Percentiles rank a stretch among this genome's conserved stretches.
Conservation (phyloP, 2,797 vertebrate species). For the Xiphophorus birchmanni region DNA sequence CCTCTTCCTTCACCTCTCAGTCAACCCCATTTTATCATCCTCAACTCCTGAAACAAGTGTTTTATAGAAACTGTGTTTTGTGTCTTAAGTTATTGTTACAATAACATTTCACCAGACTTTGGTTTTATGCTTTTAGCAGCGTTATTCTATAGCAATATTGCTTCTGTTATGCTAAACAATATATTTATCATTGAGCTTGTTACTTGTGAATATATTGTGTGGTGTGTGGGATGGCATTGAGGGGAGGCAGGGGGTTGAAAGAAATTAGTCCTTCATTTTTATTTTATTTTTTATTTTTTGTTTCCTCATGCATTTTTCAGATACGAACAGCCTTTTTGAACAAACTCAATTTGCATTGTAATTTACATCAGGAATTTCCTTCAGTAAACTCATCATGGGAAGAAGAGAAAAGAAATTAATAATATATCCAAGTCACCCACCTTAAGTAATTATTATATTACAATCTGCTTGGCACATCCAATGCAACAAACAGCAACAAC, state of each 20-base stretch:
- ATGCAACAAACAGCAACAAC: conserved; percentile 1
- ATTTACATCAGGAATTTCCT: background rate
- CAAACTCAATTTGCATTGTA: background rate
- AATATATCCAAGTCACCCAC: background rate
- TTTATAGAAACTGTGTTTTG: background rate
- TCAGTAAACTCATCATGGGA: background rate
- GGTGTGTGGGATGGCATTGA: background rate
- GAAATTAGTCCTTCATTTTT: background rate
- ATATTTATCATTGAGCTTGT: background rate
- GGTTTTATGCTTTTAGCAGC: background rate
- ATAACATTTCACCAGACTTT: background rate
- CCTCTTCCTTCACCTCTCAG: background rate
- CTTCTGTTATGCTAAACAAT: background rate
- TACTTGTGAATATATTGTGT: background rate
- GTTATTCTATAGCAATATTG: background rate
- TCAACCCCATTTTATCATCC: background rate
- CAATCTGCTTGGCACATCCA: background rate
- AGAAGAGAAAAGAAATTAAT: background rate
- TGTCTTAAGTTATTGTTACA: background rate
- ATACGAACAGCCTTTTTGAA: background rate
- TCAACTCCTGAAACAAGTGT: background rate
- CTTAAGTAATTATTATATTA: conserved; percentile 2
- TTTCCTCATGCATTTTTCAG: background rate
- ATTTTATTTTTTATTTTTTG: background rate
- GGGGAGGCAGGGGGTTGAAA: background rate